Percentiles rank a stretch among this genome's conserved stretches.
Conservation (phyloP, 1,140 invertebrate species). For the Hyles euphorbiae region DNA sequence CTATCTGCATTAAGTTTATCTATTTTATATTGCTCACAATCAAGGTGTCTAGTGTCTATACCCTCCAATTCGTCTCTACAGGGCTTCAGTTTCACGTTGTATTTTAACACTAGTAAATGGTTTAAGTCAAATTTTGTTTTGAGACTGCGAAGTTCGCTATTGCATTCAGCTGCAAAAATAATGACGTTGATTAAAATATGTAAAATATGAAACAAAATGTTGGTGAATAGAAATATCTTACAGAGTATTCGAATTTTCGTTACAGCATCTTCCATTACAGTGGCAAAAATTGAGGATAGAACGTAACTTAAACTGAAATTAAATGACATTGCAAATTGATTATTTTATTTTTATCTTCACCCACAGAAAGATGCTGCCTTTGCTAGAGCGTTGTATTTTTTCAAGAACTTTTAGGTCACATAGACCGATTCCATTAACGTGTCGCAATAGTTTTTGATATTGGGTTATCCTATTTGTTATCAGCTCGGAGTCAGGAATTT, state of each 20-base stretch:
- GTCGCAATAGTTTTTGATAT: too few relatives aligned
- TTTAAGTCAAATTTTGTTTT: conserved; percentile 40
- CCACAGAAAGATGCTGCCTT: too few relatives aligned
- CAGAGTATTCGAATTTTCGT: conserved; percentile 43
- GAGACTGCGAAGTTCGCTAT: conserved; percentile 41
- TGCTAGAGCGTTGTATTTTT: too few relatives aligned
- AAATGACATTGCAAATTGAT: not conserved
- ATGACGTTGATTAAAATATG: not conserved
- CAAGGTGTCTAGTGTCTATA: conserved; percentile 33
- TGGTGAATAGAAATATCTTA: conserved; percentile 13
- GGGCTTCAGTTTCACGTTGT: conserved; percentile 23
- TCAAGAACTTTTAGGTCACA: too few relatives aligned
- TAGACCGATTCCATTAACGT: too few relatives aligned
- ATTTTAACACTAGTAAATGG: conserved; percentile 32
- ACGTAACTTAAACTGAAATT: conserved; percentile 41
- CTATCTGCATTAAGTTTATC: conserved; percentile 49
- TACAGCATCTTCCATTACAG: conserved; percentile 42
- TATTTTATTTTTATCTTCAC: too few relatives aligned
- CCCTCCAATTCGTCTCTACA: conserved; percentile 37
- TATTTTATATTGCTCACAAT: conserved; percentile 42
- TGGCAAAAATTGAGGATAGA: conserved; percentile 36
- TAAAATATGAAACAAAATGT: not conserved
- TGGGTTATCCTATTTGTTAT: too few relatives aligned
- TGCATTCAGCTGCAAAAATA: conserved; percentile 38
- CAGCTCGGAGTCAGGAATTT: too few relatives aligned